Conservation (phyloP, 2,113 vertebrate genomes). For the Grantiella picta region DNA sequence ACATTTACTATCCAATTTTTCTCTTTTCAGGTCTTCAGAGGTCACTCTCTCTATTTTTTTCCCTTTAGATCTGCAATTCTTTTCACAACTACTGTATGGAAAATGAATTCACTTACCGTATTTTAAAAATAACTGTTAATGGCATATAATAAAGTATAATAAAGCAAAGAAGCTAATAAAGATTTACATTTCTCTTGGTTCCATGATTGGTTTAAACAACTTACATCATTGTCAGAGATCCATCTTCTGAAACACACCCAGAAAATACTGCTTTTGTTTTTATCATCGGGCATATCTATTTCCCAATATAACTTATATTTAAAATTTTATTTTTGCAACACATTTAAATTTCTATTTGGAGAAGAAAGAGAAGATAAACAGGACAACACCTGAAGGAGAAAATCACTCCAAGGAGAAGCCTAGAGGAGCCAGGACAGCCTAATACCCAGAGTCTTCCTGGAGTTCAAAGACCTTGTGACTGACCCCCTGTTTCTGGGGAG, state of each 20-base stretch:
- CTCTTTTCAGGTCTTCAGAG: constrained; percentile 49
- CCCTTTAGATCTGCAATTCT: background rate
- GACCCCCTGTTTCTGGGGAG: background rate
- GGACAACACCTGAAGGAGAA: background rate
- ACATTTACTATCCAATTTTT: constrained; percentile 46
- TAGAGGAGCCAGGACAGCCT: background rate
- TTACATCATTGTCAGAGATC: background rate
- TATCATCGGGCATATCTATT: background rate
- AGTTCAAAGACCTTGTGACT: background rate
- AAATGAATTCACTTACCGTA: background rate
- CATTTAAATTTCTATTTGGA: background rate
- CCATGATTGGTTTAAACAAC: background rate
- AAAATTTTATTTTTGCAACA: background rate
- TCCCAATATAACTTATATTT: background rate
- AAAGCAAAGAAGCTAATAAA: constrained; percentile 37
- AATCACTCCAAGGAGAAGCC: background rate
- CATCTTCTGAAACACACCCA: constrained; percentile 6
- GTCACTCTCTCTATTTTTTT: background rate
- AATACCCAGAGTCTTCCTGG: background rate
- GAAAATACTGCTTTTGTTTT: background rate
- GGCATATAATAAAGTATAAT: constrained; percentile 24
- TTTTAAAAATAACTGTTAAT: constrained; percentile 39
- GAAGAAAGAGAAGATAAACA: background rate
- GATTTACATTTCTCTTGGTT: constrained; percentile 6
- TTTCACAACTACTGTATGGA: constrained; percentile 21